These are phyloP conservation scores for Digitonthophagus gazella DNA, from an alignment of 2,888 invertebrate species.

Conservation along the genomic window DNA sequence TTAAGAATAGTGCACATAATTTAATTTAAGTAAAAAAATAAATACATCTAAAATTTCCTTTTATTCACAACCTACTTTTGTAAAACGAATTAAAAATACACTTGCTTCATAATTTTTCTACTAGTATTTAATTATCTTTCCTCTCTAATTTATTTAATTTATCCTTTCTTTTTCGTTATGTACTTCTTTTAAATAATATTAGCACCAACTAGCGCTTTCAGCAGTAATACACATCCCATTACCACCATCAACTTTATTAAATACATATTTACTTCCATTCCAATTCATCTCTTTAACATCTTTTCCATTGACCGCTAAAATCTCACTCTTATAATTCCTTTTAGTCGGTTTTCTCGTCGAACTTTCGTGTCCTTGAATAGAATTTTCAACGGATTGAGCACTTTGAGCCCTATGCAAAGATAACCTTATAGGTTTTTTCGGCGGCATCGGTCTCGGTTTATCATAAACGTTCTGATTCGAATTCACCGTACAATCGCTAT, in stretches of 20 bases:
- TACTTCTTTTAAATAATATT: conserved; percentile 9
- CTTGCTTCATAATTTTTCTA: no score
- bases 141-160: no score
- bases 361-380: conserved; percentile 35
- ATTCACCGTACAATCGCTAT: conserved; percentile 66
- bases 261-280: conserved; percentile 23
- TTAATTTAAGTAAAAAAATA: not conserved
- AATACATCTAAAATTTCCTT: not conserved
- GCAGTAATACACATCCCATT: conserved; percentile 16
- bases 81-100: no score
- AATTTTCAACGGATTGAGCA: conserved; percentile 66
- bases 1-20: not conserved
- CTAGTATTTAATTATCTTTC: not conserved
- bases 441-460: conserved; percentile 72
- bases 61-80: no score
- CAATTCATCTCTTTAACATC: conserved; percentile 27
- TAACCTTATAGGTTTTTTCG: conserved; percentile 79
- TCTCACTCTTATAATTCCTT: conserved; percentile 58
- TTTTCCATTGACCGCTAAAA: conserved; percentile 36
- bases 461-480: conserved; percentile 42
- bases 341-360: conserved; percentile 58
- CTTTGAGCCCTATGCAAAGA: conserved; percentile 82
- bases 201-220: conserved; percentile 47
- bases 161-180: not conserved
- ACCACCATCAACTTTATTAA: not conserved